Evolutionary conservation across 2,797 vertebrate genomes (phyloP).

Genomic region (Eptatretus atami): DNA sequence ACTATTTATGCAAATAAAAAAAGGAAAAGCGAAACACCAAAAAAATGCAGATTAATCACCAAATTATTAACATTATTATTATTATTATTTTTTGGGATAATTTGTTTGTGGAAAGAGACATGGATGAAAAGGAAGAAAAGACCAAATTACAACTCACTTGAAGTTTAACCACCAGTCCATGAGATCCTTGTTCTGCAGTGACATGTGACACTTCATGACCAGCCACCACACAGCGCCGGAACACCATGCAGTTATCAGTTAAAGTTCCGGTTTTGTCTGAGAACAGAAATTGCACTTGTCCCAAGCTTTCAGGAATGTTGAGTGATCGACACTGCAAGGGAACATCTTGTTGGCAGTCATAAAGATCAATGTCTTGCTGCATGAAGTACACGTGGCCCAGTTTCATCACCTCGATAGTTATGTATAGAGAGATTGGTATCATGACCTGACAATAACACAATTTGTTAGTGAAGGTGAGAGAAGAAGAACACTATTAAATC

Average conservation of each 20-base stretch:
- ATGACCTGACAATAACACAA: conserved; percentile 24
- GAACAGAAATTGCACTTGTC: conserved; percentile 68
- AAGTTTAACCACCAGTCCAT: no score
- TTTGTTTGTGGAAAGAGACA: no score
- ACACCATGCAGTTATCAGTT: conserved; percentile 94
- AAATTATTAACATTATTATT: no score
- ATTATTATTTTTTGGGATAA: no score
- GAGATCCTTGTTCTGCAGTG: no score
- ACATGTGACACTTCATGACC: conserved; percentile 46
- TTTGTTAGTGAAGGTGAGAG: background rate
- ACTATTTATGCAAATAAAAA: no score
- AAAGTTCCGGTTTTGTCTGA: conserved; percentile 88
- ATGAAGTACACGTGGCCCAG: conserved; percentile 57
- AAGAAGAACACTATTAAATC: background rate
- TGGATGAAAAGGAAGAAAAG: no score
- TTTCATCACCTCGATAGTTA: conserved; percentile 69
- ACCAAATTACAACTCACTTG: no score
- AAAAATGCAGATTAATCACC: no score
- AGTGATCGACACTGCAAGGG: conserved; percentile 45
- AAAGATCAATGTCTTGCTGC: conserved; percentile 47
- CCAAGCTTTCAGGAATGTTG: conserved; percentile 76
- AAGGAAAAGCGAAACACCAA: no score
- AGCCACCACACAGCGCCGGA: conserved; percentile 43
- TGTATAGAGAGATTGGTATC: conserved; percentile 65
- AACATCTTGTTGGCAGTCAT: conserved; percentile 32